Evolutionary conservation across 1,140 invertebrate species (phyloP).

Genomic region (Micrasema longulum): DNA sequence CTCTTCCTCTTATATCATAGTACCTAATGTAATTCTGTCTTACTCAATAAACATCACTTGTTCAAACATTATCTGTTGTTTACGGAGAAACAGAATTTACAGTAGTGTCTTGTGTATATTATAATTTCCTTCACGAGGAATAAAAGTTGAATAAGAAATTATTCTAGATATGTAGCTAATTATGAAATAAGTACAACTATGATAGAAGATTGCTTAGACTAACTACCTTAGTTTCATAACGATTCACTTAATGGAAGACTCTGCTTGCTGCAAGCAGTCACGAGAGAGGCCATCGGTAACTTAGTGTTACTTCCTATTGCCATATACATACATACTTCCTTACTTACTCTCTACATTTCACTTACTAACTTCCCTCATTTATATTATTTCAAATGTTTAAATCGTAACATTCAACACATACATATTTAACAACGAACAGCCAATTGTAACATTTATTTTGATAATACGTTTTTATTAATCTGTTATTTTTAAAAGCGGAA

Average conservation of each 20-base stretch:
- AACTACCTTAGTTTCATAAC: constrained; percentile 52
- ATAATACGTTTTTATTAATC: constrained; percentile 10
- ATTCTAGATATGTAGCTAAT: constrained; percentile 48
- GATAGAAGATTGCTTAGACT: constrained; percentile 45
- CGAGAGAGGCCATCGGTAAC: constrained; percentile 53
- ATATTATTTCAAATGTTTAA: constrained; percentile 42
- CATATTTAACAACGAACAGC: constrained; percentile 47
- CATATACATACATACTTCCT: constrained; percentile 36
- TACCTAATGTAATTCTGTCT: constrained; percentile 24
- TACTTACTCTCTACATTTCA: constrained; percentile 25
- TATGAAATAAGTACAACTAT: constrained; percentile 48
- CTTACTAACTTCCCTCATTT: constrained; percentile 3
- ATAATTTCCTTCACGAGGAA: constrained; percentile 13
- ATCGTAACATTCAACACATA: constrained; percentile 48
- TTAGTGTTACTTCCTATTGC: constrained; percentile 52
- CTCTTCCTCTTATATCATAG: not conserved
- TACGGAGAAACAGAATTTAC: constrained; percentile 26
- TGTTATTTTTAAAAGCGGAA: not conserved
- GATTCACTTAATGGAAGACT: constrained; percentile 55
- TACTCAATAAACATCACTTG: constrained; percentile 22
- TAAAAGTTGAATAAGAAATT: constrained; percentile 40
- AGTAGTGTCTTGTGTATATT: constrained; percentile 3
- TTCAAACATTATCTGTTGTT: constrained; percentile 2
- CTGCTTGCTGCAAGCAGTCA: constrained; percentile 55
- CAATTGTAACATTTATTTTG: constrained; percentile 42